Base-by-base conservation (phyloP, 2,113 vertebrate genomes). In the Scortum barcoo region DNA sequence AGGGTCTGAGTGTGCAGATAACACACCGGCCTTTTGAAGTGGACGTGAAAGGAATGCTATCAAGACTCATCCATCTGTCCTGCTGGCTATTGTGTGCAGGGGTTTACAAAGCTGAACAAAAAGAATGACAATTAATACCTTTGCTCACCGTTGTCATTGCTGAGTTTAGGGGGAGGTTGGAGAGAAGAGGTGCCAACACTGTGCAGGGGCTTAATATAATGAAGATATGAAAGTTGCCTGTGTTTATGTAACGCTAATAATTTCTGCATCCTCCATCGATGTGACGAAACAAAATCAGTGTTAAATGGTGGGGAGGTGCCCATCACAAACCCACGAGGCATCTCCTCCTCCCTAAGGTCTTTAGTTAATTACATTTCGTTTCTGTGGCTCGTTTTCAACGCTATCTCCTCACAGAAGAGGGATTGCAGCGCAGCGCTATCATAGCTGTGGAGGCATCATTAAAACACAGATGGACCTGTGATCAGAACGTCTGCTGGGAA, bases 291-390 rank as follows among this genome's bases (percentile, higher is more conserved):
- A 88, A 56, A 69, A 40, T 12, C 30, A 26, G 33, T 17, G 60
- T 78, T 80, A 54, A 76, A 85, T 74, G 58, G 76, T 65, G 53
- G 44, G 19, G 74, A 57, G 73, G 61, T 73, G 68, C 40, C 48
- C 58, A 74, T 86, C 73, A 77, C 24, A 81, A 72, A 81, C 56
- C 72, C 56, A 71, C 24, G 63, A 61, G 48, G 13, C 26, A 54
- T 78, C 82, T 28, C 63, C 51, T 68, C 48, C 56, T 17, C 65
- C 48, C 56, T 17, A 67, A 71, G 88, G 81, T 76, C 84, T 79
- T 70, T 38, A 36, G 54, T 75, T 85, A 89, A 87, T 89, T 56
- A 63, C 66, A 20, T 79, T 65, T 67, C 7, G 4, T 38, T 70
- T 72, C 65, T 56, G 44, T 48, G 77, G 57, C 63, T 60, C 8